Evolutionary conservation across 1,140 invertebrate genomes (phyloP), one percentile per base, ranked within the genome.

Genomic region (Drosophila azteca): DNA sequence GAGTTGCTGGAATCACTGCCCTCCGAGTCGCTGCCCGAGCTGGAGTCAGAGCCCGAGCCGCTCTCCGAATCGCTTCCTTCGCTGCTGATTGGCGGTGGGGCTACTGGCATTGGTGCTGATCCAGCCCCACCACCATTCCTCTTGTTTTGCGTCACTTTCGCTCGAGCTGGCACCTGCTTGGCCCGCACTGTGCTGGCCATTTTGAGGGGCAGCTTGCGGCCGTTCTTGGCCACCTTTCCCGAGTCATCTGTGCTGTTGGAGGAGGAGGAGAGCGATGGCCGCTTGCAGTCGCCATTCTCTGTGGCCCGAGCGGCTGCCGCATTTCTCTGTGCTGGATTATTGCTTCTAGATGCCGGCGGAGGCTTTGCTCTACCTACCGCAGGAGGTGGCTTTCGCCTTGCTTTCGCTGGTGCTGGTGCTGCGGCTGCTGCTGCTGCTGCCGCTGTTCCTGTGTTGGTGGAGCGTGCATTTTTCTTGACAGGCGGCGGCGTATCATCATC

Each of bases 141-240:
- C 49, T 84, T 84, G 39, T 63, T 64, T 77, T 68, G 71, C 15
- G 72, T 85, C 69, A 92, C 89, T 54, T 92, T 51, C 6, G 41
- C 52, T 9, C 41, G 59, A 15, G 44, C 31, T 35, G 31, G 9
- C 9, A 11, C 89, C 54, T 90, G 93, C 91, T 55, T 78, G 1
- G 83, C 85, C 1, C 82, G 69, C 7, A 88, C 82, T 26, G 93
- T 93, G 43, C 89, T 82, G 71, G 93, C 77, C 64, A 93, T 69
- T 48, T 88, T 88, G 1, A 88, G 43, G 17, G 83, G 83, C 29
- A 88, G 68, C n/a, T 88, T 88, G 5, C 83, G 79, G 3, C 76
- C 84, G 9, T 88, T 88, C n/a, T 88, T 88, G 0, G 44, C 54
- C 0, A 87, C 74, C 11, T 80, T 73, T 26, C 52, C 60, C 0